These are phyloP conservation scores for Teleogryllus oceanicus DNA, from an alignment of 2,888 invertebrate genomes.

Conservation along the genomic window DNA sequence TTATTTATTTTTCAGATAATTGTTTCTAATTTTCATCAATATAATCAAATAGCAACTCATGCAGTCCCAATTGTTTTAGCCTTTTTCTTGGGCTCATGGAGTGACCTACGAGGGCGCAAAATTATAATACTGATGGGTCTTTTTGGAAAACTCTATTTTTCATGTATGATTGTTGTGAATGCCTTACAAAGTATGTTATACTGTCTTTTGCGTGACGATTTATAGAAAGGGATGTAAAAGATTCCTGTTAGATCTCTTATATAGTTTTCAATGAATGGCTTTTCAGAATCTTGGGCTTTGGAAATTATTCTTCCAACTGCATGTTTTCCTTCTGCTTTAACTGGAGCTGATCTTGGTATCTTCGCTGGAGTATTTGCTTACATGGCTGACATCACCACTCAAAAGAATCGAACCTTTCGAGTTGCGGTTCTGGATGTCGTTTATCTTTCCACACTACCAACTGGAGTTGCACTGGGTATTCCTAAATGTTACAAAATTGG, in stretches of 20 bases:
- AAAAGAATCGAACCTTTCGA: constrained; percentile 67
- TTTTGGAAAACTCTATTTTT: constrained; percentile 70
- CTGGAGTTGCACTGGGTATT: constrained; percentile 70
- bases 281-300: constrained; percentile 62
- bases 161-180: constrained; percentile 69
- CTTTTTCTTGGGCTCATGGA: constrained; percentile 77
- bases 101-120: constrained; percentile 74
- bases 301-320: constrained; percentile 73
- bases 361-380: constrained; percentile 78
- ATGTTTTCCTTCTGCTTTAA: constrained; percentile 69
- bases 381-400: constrained; percentile 70
- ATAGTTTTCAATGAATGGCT: neutral
- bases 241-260: too few species aligned
- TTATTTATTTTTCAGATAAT: constrained; percentile 54
- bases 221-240: too few species aligned
- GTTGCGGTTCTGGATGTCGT: constrained; percentile 79
- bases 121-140: constrained; percentile 68
- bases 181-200: constrained; percentile 53
- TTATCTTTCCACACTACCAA: constrained; percentile 78
- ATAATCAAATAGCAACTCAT: constrained; percentile 72
- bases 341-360: constrained; percentile 75
- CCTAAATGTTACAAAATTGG: too few species aligned
- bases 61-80: constrained; percentile 71
- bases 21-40: constrained; percentile 71
- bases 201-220: too few species aligned